Evolutionary conservation across 2,888 invertebrate species (phyloP).

Genomic region (Zaprionus obscuricornis): DNA sequence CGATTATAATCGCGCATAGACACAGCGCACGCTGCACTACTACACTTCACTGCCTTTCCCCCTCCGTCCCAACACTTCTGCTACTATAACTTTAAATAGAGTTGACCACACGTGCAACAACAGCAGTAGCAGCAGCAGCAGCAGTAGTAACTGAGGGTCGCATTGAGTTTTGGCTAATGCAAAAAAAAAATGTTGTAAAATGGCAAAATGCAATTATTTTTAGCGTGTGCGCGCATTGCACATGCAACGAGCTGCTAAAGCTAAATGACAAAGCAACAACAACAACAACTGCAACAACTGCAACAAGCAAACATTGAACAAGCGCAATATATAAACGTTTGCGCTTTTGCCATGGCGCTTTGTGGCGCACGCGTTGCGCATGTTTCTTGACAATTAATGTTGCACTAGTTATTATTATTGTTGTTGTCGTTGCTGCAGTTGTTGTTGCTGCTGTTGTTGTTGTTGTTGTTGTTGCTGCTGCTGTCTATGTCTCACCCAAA

Average conservation of each 20-base stretch:
- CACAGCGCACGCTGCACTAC: no score
- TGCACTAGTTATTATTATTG: conserved; percentile 7
- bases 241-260: conserved; percentile 61
- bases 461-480: conserved; percentile 21
- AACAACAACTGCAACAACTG: conserved; percentile 19
- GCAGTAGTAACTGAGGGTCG: conserved; percentile 27
- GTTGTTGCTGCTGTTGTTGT: conserved; percentile 16
- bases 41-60: background rate
- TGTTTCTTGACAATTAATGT: conserved; percentile 76
- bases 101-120: conserved; percentile 45
- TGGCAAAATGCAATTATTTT: conserved; percentile 68
- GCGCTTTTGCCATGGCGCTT: background rate
- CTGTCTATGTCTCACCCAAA: conserved; percentile 45
- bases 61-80: background rate
- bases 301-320: background rate
- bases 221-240: no score
- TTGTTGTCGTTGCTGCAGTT: conserved; percentile 2
- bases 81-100: conserved; percentile 33
- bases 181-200: conserved; percentile 21
- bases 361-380: conserved; percentile 57
- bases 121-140: background rate
- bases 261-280: no score
- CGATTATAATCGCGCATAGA: conserved; percentile 46
- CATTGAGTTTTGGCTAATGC: conserved; percentile 54
- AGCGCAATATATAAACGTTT: conserved; percentile 1